Conservation (phyloP, 2,113 vertebrate species). For the Bubalus kerabau region DNA sequence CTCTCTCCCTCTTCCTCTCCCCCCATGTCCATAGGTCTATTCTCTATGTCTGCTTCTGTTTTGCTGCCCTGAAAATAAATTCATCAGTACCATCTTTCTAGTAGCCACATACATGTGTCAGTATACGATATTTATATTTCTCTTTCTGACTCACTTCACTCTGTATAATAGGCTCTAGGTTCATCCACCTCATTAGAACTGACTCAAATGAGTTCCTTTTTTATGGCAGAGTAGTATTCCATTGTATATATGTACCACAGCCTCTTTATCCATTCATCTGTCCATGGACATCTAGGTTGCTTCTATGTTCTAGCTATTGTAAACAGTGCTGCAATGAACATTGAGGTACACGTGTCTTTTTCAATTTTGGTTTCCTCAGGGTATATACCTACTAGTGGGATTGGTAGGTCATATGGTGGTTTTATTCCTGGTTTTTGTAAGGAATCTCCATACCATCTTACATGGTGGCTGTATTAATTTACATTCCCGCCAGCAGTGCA, state of each 20-base stretch:
- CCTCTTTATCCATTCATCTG: not conserved
- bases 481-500: not conserved
- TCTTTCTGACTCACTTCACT: not conserved
- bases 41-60: not conserved
- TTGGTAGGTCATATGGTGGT: not conserved
- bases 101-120: not conserved
- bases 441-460: not conserved
- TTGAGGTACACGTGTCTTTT: not conserved
- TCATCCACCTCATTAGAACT: not conserved
- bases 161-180: not conserved
- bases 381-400: not conserved
- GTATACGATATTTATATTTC: not conserved
- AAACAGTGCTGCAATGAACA: not conserved
- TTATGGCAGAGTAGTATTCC: not conserved
- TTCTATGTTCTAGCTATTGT: not conserved
- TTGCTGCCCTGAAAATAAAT: not conserved
- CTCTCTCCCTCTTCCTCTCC: not conserved
- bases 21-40: not conserved
- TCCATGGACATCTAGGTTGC: not conserved
- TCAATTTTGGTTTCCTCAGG: not conserved
- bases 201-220: not conserved
- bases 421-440: not conserved
- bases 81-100: not conserved
- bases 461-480: not conserved
- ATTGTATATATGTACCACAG: not conserved